Percentiles rank a stretch among this genome's conserved stretches.
These are phyloP conservation scores for Cantharis flavilabris DNA, from an alignment of 2,888 invertebrate genomes.

Conservation along the genomic window DNA sequence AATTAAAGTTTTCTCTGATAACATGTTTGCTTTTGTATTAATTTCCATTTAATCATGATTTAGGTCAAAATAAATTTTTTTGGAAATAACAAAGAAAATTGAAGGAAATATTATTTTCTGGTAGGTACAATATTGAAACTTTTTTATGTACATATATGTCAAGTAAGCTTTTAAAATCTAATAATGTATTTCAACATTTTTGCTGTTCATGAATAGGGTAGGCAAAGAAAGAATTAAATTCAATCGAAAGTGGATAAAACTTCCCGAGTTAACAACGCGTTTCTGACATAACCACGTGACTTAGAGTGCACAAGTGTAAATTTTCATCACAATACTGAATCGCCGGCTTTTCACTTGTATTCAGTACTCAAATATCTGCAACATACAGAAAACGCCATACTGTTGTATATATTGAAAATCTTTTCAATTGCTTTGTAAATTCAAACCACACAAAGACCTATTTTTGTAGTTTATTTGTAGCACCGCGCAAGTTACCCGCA, in stretches of 20 bases:
- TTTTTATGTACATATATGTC: conserved; percentile 4
- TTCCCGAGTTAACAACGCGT: conserved; percentile 49
- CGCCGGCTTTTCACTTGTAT: conserved; percentile 55
- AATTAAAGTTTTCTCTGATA: too few species aligned
- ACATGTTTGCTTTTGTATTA: too few species aligned
- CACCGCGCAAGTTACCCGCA: conserved; percentile 49
- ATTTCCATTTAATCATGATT: neutral
- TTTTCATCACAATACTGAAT: conserved; percentile 57
- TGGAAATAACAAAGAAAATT: neutral
- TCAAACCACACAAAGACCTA: conserved; percentile 54
- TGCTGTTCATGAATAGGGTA: conserved; percentile 21
- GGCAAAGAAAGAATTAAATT: conserved; percentile 50
- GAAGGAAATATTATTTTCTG: neutral
- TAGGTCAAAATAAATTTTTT: neutral
- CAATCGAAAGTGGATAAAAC: conserved; percentile 50
- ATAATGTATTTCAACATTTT: conserved; percentile 10
- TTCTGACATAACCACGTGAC: conserved; percentile 53
- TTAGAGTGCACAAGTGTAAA: conserved; percentile 58
- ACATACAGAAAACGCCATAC: conserved; percentile 50
- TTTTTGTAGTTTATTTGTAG: conserved; percentile 57
- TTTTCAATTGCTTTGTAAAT: conserved; percentile 59
- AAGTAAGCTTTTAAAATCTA: conserved; percentile 4
- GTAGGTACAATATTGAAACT: neutral
- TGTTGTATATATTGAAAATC: conserved; percentile 54
- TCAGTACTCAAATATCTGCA: conserved; percentile 54